These are phyloP conservation scores for Nebria brevicollis DNA, from an alignment of 2,888 invertebrate genomes.

Conservation along the genomic window DNA sequence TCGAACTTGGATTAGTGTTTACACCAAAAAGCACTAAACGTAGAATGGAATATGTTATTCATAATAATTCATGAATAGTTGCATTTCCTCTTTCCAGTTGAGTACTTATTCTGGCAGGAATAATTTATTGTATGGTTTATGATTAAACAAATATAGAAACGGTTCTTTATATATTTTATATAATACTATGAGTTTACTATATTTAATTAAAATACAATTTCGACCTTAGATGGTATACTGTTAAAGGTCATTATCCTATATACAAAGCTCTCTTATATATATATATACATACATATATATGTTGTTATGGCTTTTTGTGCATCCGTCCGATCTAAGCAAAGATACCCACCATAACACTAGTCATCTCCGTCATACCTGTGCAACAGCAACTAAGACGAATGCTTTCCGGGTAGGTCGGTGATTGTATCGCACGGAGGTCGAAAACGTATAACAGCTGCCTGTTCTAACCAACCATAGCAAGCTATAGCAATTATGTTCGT, in stretches of 20 bases:
- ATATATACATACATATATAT: slow-evolving; percentile 5
- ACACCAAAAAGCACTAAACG: too few relatives aligned
- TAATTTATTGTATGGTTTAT: background rate
- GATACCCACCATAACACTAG: slow-evolving; percentile 2
- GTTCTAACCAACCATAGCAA: slow-evolving; percentile 61
- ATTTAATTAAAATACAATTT: slow-evolving; percentile 54
- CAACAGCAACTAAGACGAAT: background rate
- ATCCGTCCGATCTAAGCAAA: slow-evolving; percentile 25
- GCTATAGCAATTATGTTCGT: slow-evolving; percentile 58
- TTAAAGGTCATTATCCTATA: slow-evolving; percentile 58
- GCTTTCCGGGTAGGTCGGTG: background rate
- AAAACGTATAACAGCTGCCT: slow-evolving; percentile 61
- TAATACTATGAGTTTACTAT: slow-evolving; percentile 51
- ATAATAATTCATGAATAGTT: background rate
- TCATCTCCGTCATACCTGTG: background rate
- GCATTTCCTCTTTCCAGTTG: background rate
- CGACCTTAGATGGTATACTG: slow-evolving; percentile 56
- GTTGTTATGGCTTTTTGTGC: slow-evolving; percentile 47
- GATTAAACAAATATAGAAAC: background rate
- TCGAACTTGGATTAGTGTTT: too few relatives aligned
- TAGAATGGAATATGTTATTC: too few relatives aligned
- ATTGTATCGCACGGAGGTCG: background rate
- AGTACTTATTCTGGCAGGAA: background rate
- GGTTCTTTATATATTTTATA: background rate
- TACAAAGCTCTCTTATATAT: slow-evolving; percentile 50